Percentiles rank a stretch among this genome's conserved stretches.
Evolutionary conservation across 37 sponge, comb jelly and placozoan genomes (phyloP).

Genomic region (Axinella damicornis): DNA sequence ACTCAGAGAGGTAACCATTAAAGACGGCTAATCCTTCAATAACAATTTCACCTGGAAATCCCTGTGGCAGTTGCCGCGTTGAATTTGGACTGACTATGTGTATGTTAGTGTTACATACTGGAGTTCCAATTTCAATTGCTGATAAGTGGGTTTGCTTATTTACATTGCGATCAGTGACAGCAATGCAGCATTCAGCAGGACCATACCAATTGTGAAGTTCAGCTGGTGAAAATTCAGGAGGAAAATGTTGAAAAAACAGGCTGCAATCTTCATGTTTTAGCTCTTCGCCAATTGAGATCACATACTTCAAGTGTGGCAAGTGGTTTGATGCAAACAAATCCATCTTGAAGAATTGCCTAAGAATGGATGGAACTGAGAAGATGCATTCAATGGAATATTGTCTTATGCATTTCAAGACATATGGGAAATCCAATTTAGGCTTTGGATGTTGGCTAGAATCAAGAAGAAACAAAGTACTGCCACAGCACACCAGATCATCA

Average conservation of each 20-base stretch:
- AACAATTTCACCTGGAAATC: slow-evolving; percentile 4
- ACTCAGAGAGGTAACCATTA: not conserved
- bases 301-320: not conserved
- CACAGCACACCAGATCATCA: too few species aligned
- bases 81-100: not conserved
- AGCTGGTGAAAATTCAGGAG: not conserved
- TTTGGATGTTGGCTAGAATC: too few species aligned
- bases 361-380: not conserved
- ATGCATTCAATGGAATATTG: not conserved
- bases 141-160: not conserved
- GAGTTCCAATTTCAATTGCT: not conserved
- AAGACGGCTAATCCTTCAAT: not conserved
- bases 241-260: not conserved
- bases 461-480: not conserved
- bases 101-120: not conserved
- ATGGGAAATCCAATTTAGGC: not conserved
- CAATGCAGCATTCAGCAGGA: slow-evolving; percentile 4
- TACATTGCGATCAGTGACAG: not conserved
- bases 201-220: slow-evolving; percentile 6
- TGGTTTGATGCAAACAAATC: not conserved
- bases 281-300: not conserved
- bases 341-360: not conserved
- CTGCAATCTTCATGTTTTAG: not conserved
- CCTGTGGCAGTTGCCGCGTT: not conserved
- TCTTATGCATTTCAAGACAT: not conserved